Base-by-base conservation (phyloP, 2,797 vertebrate genomes). In the Alfaro cultratus region DNA sequence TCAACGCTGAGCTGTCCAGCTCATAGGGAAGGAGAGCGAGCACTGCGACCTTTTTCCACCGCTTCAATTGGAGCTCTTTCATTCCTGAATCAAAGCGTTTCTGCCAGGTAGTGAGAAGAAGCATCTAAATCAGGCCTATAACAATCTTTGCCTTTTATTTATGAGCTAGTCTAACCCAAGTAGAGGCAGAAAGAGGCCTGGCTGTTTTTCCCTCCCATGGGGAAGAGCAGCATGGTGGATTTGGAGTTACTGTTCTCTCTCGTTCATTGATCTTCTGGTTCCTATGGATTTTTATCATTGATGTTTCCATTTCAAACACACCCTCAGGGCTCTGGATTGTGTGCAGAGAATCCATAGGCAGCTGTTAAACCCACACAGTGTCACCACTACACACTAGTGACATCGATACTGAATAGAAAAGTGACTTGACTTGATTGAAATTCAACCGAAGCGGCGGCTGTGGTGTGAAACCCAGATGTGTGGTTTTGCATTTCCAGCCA, bases 251-350 rank as follows among this genome's bases (percentile, higher is more conserved):
- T 46, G 31, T 62, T 82, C 72, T 78, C 13, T 49, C 29, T 81
- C 57, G 67, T 73, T 84, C 77, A 80, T 85, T 79, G 60, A 78
- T 51, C 26, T 76, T 29, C 26, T 72, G 53, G 31, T 45, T 80
- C 49, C 10, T 49, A 43, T 31, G 16, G 29, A 60, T 70, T 60
- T 73, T 5, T 64, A 49, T 34, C 26, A 47, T 55, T 26, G 23
- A 47, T 51, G 79, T 89, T 86, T 88, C 53, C 83, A 85, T 81
- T 87, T 90, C 79, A 87, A 87, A 76, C 75, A 6, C 18, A 31
- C 45, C 11, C 64, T 45, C 29, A 55, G 29, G 43, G 53, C 67
- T 16, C 26, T 26, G 23, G 51, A 81, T 68, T 53, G 31, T 57
- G 49, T 23, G 6, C 34, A 26, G 47, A 78, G 62, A 53, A 43